phyloP scores from a whole-genome alignment of 2,113 vertebrate species.

The Neogale vison region DNA sequence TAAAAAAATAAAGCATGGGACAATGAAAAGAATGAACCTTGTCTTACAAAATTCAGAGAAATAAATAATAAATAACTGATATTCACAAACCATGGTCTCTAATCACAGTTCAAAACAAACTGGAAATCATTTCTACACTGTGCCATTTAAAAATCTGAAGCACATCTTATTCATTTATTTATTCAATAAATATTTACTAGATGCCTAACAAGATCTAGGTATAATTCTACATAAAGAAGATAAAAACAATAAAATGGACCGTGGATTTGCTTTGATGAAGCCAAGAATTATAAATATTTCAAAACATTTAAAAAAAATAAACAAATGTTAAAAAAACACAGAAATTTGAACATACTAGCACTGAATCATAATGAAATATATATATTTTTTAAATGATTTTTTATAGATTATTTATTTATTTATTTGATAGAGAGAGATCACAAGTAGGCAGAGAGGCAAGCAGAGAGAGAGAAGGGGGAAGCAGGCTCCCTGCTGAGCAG shows the following conservation, averaged over 20 bases:
- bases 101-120: neutral
- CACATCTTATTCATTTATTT: neutral
- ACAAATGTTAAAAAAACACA: neutral
- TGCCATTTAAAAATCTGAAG: neutral
- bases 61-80: neutral
- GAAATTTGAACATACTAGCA: neutral
- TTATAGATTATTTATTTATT: no score
- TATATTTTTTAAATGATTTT: no score
- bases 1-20: neutral
- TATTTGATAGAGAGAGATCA: no score
- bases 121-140: neutral
- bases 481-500: no score
- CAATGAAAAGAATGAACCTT: neutral
- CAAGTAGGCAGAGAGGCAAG: no score
- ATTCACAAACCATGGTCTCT: neutral
- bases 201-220: neutral
- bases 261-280: neutral
- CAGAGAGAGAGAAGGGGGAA: no score
- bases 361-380: neutral
- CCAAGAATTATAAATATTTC: neutral
- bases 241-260: neutral
- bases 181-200: neutral
- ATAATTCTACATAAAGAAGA: neutral
- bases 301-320: neutral
- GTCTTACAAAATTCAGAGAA: neutral